phyloP scores from a whole-genome alignment of 2,888 invertebrate species.

The Halocaridina rubra region DNA sequence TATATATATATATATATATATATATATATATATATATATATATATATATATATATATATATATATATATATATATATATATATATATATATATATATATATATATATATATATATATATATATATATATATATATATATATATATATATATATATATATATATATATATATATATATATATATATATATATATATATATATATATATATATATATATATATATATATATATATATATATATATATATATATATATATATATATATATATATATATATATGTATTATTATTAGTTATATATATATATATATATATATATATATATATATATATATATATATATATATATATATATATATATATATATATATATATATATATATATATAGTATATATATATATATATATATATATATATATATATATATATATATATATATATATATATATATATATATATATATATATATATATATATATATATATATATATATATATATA shows the following conservation, averaged over 20 bases:
- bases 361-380: not conserved
- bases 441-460: constrained; percentile 27
- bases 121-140: not conserved
- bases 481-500: constrained; percentile 25
- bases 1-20: no score
- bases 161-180: constrained; percentile 35
- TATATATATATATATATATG: constrained; percentile 9
- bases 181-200: constrained; percentile 7
- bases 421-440: constrained; percentile 32
- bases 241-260: not conserved
- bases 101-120: constrained; percentile 47
- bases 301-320: constrained; percentile 13
- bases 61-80: constrained; percentile 34
- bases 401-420: not conserved
- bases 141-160: constrained; percentile 15
- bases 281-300: not conserved
- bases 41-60: no score
- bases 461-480: constrained; percentile 27
- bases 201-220: constrained; percentile 1
- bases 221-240: constrained; percentile 1
- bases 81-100: constrained; percentile 38
- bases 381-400: not conserved
- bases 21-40: no score
- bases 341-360: constrained; percentile 12
- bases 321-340: constrained; percentile 4